phyloP scores from a whole-genome alignment of 1,140 invertebrate species.

The Drosophila nigrodunni region DNA sequence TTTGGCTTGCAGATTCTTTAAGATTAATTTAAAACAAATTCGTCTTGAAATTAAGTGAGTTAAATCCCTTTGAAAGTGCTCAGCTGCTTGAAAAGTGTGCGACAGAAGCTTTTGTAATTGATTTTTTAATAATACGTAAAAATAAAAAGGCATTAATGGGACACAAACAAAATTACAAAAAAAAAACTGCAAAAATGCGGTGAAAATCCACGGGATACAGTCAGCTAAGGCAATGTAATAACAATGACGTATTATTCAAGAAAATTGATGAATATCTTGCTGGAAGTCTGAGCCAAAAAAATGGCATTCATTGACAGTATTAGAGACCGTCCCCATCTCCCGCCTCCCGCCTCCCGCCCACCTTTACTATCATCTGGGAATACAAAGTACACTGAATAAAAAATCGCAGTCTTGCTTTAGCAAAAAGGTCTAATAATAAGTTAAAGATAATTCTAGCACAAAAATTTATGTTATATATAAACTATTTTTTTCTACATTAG shows the following conservation, averaged over 20 bases:
- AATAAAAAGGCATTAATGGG: conserved; percentile 19
- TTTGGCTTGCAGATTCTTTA: too few relatives aligned
- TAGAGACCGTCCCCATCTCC: neutral
- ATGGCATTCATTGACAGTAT: conserved; percentile 37
- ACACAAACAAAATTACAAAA: neutral
- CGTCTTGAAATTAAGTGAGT: conserved; percentile 1
- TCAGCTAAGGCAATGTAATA: conserved; percentile 9
- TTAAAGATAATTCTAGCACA: too few relatives aligned
- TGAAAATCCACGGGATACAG: conserved; percentile 14
- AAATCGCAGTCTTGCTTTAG: too few relatives aligned
- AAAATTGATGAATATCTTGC: conserved; percentile 36
- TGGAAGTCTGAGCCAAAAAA: conserved; percentile 11
- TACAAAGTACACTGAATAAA: too few relatives aligned
- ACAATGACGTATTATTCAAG: conserved; percentile 49
- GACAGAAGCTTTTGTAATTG: conserved; percentile 18
- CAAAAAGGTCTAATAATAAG: too few relatives aligned
- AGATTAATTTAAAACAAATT: neutral
- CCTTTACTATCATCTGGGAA: neutral
- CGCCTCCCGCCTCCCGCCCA: too few relatives aligned
- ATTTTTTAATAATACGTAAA: conserved; percentile 38
- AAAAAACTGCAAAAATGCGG: neutral
- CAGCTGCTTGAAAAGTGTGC: neutral
- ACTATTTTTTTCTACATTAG: too few relatives aligned
- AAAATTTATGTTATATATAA: too few relatives aligned
- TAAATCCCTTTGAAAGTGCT: conserved; percentile 6